Base-by-base conservation (phyloP, 1,140 invertebrate species). In the Brachionus paranguensis region DNA sequence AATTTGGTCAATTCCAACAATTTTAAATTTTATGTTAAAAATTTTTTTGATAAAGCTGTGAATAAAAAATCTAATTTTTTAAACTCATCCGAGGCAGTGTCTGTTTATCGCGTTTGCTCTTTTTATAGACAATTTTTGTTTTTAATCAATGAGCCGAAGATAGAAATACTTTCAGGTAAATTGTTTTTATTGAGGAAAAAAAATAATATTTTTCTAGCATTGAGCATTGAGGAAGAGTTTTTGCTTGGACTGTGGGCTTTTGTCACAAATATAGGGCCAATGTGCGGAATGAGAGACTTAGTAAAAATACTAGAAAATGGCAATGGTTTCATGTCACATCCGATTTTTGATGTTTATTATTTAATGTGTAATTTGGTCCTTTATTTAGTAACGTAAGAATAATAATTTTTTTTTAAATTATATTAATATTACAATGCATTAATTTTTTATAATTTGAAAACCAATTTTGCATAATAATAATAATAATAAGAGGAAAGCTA, bases 91-190 rank as follows among this genome's bases (percentile, higher is more conserved):
- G 33, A 81, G 14, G 55, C 78, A 24, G 29, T 81, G 7, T 81
- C 64, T 14, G 78, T 68, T 29, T 76, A 76, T 76, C 72, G 72
- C 0, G 43, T 81, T 24, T 81, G 78, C 14, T 64, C 78, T 7
- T 81, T 81, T 68, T 81, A 81, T 47, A 60, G 78, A 68, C 78
- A 68, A 41, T 81, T 81, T 60, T 68, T 81, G 24, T 68, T 64
- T 20, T 68, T 81, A 64, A 64, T 81, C 29, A 68, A 64, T 14
- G 78, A 81, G 55, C 78, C 78, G 2, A 60, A 55, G 37, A 68
- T 81, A 41, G 78, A 81, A 47, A 81, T 81, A 1, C 27, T 81
- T 8, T 81, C 78, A 45, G 68, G 68, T 72, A 72, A 11, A 37
- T 43, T 72, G 20, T 17, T 10, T 43, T 43, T 43, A 6, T n/a